These are phyloP conservation scores for Pelodiscus sinensis DNA, from an alignment of 2,113 vertebrate species.

Conservation along the genomic window DNA sequence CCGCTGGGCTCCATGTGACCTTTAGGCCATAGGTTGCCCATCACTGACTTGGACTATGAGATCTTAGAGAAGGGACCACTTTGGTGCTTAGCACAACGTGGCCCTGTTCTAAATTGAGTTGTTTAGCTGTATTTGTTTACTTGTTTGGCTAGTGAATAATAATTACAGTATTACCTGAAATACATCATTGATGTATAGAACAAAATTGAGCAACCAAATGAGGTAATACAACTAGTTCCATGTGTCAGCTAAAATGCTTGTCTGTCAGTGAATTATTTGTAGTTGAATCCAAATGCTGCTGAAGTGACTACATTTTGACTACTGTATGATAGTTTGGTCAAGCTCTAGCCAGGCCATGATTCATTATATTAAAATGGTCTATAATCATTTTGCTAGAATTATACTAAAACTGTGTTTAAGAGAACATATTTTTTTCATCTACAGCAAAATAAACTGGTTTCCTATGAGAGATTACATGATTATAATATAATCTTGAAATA, in stretches of 20 bases:
- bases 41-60: neutral
- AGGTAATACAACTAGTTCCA: neutral
- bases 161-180: neutral
- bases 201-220: neutral
- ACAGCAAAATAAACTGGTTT: neutral
- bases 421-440: neutral
- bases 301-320: conserved; percentile 62
- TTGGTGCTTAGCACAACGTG: neutral
- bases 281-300: conserved; percentile 36
- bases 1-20: too few species aligned
- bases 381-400: neutral
- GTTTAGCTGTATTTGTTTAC: neutral
- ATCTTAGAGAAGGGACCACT: neutral
- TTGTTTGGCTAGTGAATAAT: neutral
- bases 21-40: too few species aligned
- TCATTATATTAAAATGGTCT: neutral
- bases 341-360: conserved; percentile 20
- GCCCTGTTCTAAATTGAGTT: neutral
- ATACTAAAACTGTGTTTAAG: neutral
- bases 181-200: neutral
- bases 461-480: neutral
- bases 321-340: conserved; percentile 44
- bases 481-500: neutral
- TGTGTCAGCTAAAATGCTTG: neutral
- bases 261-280: neutral